Conservation (phyloP, 2,797 vertebrate genomes). For the Sebastolobus altivelis region DNA sequence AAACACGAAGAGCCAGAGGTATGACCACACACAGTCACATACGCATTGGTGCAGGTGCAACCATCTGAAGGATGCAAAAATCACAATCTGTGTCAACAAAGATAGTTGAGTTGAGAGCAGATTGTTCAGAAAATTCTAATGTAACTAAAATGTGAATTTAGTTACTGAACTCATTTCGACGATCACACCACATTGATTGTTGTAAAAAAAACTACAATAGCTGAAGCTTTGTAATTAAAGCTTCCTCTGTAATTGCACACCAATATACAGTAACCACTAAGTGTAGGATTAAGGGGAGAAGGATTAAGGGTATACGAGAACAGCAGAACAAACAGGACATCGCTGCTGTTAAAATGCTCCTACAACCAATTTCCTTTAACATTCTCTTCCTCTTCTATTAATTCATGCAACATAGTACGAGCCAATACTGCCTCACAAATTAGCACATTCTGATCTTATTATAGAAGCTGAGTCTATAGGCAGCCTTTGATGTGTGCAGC, state of each 20-base stretch:
- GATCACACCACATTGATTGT: background rate
- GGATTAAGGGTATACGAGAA: conserved; percentile 37
- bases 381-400: conserved; percentile 28
- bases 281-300: conserved; percentile 26
- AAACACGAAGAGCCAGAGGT: conserved; percentile 43
- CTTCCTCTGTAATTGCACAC: conserved; percentile 9
- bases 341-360: conserved; percentile 10
- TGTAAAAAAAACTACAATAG: conserved; percentile 5
- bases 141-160: background rate
- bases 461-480: conserved; percentile 39
- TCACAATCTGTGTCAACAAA: background rate
- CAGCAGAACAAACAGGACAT: conserved; percentile 45
- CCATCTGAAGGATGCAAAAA: background rate
- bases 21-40: conserved; percentile 28
- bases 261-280: conserved; percentile 20
- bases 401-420: conserved; percentile 11
- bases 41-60: background rate
- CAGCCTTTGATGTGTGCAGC: conserved; percentile 61
- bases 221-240: conserved; percentile 30
- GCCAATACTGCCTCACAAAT: conserved; percentile 42
- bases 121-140: background rate
- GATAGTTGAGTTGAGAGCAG: background rate
- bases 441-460: conserved; percentile 48
- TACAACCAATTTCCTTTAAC: conserved; percentile 21
- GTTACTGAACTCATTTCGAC: background rate